Evolutionary conservation across 35 echinoderm and acorn worm species (phyloP).

Genomic region (Stichopus chloronotus): DNA sequence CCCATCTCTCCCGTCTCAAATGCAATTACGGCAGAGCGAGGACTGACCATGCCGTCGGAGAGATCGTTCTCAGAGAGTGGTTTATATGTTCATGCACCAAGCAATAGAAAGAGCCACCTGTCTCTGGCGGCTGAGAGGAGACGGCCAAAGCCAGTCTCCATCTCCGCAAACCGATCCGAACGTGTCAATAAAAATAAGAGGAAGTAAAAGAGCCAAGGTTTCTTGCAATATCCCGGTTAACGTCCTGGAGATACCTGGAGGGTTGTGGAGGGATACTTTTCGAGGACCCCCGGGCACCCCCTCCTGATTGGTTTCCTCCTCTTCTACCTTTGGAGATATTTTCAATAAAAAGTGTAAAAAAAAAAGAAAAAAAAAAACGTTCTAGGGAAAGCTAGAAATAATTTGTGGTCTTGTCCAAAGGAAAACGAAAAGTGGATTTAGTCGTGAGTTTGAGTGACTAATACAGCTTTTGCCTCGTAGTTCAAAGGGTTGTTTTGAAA

Average conservation of each 20-base stretch:
- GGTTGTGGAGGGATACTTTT: conserved; percentile 13
- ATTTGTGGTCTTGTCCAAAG: not conserved
- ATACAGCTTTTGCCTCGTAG: not conserved
- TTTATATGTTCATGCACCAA: not conserved
- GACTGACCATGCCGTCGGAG: not conserved
- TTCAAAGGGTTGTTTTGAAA: not conserved
- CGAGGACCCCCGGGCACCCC: conserved; percentile 7
- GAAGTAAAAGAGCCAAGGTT: not conserved
- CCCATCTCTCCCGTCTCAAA: conserved; percentile 7
- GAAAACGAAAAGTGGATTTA: not conserved
- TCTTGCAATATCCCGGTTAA: not conserved
- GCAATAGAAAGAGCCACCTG: conserved; percentile 24
- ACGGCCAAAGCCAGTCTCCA: not conserved
- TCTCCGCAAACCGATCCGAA: conserved; percentile 34
- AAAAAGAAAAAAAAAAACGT: not conserved
- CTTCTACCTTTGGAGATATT: not conserved
- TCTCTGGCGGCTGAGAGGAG: not conserved
- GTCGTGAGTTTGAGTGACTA: not conserved
- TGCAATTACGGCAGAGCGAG: conserved; percentile 14
- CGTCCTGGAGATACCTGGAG: not conserved
- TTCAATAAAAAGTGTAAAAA: no score
- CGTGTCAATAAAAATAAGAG: not conserved
- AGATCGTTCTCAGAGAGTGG: conserved; percentile 7
- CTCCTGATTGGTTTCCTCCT: not conserved
- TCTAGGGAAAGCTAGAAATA: not conserved